Percentiles rank a stretch among this genome's conserved stretches.
These are phyloP conservation scores for Drosophila leontia DNA, from an alignment of 1,140 invertebrate genomes.

Conservation along the genomic window DNA sequence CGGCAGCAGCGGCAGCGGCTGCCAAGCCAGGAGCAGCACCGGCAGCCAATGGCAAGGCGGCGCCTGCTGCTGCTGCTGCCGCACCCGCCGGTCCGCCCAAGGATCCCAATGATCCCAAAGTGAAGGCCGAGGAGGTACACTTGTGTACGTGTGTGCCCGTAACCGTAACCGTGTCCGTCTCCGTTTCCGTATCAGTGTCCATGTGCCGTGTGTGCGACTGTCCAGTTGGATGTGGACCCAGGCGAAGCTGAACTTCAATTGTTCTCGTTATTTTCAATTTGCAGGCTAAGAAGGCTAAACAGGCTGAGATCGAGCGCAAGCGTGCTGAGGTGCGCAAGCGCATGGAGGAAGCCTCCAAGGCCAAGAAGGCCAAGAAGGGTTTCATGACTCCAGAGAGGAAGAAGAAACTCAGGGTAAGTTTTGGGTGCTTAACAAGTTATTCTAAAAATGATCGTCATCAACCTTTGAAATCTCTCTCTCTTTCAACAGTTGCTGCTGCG, in stretches of 20 bases:
- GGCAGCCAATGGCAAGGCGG: slow-evolving; percentile 53
- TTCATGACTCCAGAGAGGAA: slow-evolving; percentile 99
- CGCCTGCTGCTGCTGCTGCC: slow-evolving; percentile 62
- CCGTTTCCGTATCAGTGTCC: slow-evolving; percentile 7
- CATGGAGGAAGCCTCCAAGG: slow-evolving; percentile 97
- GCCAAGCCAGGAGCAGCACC: slow-evolving; percentile 50
- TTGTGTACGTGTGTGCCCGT: slow-evolving; percentile 77
- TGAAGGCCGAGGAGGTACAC: slow-evolving; percentile 83
- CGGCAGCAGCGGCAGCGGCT: slow-evolving; percentile 50
- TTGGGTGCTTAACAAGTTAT: neutral
- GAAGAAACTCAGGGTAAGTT: slow-evolving; percentile 97
- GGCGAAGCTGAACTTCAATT: slow-evolving; percentile 10
- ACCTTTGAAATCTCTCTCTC: no score
- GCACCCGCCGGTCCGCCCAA: slow-evolving; percentile 76
- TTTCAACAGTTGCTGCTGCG: slow-evolving; percentile 94
- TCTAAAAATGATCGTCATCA: no score
- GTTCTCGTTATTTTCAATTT: slow-evolving; percentile 24
- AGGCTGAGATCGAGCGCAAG: slow-evolving; percentile 97
- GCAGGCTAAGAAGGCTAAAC: slow-evolving; percentile 96
- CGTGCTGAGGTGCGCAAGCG: slow-evolving; percentile 97
- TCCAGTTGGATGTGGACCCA: slow-evolving; percentile 1
- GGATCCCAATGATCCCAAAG: slow-evolving; percentile 81
- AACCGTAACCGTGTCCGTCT: slow-evolving; percentile 25
- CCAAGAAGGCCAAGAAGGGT: slow-evolving; percentile 98
- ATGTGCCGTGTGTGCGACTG: slow-evolving; percentile 12